Base-by-base conservation (phyloP, 2,888 invertebrate genomes). In the Drosophila formosana region DNA sequence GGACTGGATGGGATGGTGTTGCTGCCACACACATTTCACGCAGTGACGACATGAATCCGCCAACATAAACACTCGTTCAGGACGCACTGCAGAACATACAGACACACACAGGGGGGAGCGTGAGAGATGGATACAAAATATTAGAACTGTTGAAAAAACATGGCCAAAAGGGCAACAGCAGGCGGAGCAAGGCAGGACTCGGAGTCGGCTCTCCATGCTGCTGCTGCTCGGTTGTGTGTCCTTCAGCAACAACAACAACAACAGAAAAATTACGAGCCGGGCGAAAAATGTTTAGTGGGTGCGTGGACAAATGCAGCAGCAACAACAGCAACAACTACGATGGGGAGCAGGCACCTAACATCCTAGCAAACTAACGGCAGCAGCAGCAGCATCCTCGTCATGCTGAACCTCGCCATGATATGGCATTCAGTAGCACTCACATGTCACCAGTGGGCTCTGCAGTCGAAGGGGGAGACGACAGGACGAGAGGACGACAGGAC, bases 41-140 rank as follows among this genome's bases (percentile, higher is more conserved):
- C 86, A 85, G 89, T 84, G 86, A 89, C 85, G 86, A 89, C 86
- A 84, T 82, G 88, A 86, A 88, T 84, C 83, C 88, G 83, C 83
- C 83, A 88, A 84, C 83, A 84, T 86, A 83, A 88, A 83, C 88
- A 83, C 88, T 86, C 69, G 71, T 73, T 60, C 66, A 74, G 78
- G 68, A 73, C 68, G 65, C 68, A 68, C 76, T 50, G 41, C 57
- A 45, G 72, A 72, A 66, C 68, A 72, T 3, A 37, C 34, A 1
- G 34, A 37, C 37, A 37, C n/a, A 67, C 2, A n/a, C 30, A 18
- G 63, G 65, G 51, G 66, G 60, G 18, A 67, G 25, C n/a, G 53
- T 23, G 65, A 67, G 52, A 69, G 50, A 69, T 70, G 78, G 72
- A 72, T 62, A 80, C 72, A 67, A 85, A 76, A 75, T 71, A 77